phyloP scores from a whole-genome alignment of 2,113 vertebrate species.

The Crotalus horridus region DNA sequence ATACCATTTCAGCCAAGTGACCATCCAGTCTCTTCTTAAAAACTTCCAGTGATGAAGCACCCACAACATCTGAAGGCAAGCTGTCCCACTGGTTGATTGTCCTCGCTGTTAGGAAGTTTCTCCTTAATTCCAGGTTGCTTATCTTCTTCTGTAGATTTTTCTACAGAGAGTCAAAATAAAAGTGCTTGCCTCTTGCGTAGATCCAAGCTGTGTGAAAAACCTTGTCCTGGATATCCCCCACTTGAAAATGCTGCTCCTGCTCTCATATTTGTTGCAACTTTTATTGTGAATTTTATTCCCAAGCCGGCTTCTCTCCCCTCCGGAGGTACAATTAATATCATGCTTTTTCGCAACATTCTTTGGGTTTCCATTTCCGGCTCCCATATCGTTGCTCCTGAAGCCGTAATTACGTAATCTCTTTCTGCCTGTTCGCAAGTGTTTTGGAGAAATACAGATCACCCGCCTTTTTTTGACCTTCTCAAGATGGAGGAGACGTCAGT shows the following conservation, averaged over 20 bases:
- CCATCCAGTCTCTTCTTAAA: no score
- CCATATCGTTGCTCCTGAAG: not conserved
- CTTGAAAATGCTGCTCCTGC: not conserved
- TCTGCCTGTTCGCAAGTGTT: not conserved
- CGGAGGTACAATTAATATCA: not conserved
- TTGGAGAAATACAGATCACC: not conserved
- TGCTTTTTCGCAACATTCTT: not conserved
- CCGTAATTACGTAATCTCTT: not conserved
- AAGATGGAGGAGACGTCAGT: not conserved
- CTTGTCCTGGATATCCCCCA: not conserved
- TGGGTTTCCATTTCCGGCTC: not conserved
- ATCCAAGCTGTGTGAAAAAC: not conserved
- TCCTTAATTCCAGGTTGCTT: no score
- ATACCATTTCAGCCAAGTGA: no score
- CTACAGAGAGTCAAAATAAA: not conserved
- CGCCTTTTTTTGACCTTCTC: not conserved
- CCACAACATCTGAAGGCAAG: no score
- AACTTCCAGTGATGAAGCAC: no score
- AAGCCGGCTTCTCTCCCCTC: not conserved
- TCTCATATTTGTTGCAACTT: not conserved
- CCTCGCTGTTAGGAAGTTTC: no score
- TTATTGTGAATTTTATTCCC: not conserved
- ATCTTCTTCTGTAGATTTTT: not conserved
- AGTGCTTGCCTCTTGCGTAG: not conserved
- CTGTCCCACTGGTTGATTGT: no score